Base-by-base conservation (phyloP, 2,888 invertebrate genomes). In the Caradrina clavipalpis region DNA sequence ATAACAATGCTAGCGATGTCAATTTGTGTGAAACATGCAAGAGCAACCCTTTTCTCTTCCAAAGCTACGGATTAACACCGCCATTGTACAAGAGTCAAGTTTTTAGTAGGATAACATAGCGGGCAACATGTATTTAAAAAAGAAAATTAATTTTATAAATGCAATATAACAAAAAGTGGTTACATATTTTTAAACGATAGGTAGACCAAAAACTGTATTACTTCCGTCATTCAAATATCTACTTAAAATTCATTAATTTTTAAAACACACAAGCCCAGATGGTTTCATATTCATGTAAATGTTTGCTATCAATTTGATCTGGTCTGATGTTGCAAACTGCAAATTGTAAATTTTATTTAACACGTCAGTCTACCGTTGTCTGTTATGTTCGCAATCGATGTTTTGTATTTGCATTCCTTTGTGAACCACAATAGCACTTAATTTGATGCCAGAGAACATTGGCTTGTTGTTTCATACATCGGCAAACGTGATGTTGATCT, bases 341-440 rank as follows among this genome's bases (percentile, higher is more conserved):
- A 64, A 59, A 78, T 62, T 58, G 76, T 53, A 64, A 59, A 59
- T 65, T 74, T 69, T 69, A 62, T 58, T 69, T 35, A 56, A 42
- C 55, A 49, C 56, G 26, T 69, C 45, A 11, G 45, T 45, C n/a
- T 58, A 42, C 42, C 26, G 47, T 45, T 39, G 13, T 31, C 15
- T 35, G 61, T 50, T 50, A 45, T 58, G 70, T 65, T 54, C 42
- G 19, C 60, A 42, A 56, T 53, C 57, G 59, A 64, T 59, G 63
- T 68, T 60, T 71, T 70, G 80, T 65, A 76, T 78, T 78, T 80
- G 55, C 80, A 71, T 76, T 71, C 71, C 76, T 78, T 78, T 78
- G 80, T 78, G 45, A 49, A 35, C 65, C 35, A 71, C 77, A 76
- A 71, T 66, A 53, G 61, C 66, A 76, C 59, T 66, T 80, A 76